Conservation (phyloP, 2,888 invertebrate species). For the Alloplasta piceator region DNA sequence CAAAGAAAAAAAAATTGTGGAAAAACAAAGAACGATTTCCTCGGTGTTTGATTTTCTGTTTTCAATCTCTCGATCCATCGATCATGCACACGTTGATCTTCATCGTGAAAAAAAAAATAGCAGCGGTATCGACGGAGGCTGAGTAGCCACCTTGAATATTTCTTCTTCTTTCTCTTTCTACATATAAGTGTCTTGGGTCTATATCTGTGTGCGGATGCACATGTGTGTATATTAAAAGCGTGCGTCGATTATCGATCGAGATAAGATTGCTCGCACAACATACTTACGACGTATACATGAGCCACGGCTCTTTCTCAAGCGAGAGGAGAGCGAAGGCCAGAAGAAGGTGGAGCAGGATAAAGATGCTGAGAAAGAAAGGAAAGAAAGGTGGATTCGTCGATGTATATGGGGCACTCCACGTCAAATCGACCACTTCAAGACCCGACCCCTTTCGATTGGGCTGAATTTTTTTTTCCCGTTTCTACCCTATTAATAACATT, state of each 20-base stretch:
- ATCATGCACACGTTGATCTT: constrained; percentile 50
- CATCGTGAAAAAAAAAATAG: constrained; percentile 33
- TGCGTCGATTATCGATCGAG: constrained; percentile 55
- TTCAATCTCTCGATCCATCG: constrained; percentile 52
- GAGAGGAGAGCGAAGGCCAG: neutral
- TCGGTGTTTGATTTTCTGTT: constrained; percentile 43
- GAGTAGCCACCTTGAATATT: constrained; percentile 43
- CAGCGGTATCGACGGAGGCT: constrained; percentile 27
- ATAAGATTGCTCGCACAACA: constrained; percentile 60
- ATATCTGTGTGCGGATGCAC: constrained; percentile 18
- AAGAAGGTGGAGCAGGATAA: constrained; percentile 29
- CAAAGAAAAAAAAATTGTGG: constrained; percentile 7
- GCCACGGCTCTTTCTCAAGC: constrained; percentile 43
- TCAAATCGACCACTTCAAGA: too few species aligned
- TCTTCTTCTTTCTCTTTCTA: constrained; percentile 23
- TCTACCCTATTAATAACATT: too few species aligned
- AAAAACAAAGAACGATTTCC: constrained; percentile 5
- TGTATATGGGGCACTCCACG: too few species aligned
- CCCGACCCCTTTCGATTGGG: too few species aligned
- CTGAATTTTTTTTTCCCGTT: too few species aligned
- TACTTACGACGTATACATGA: constrained; percentile 54
- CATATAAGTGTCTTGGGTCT: neutral
- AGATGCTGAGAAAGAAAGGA: constrained; percentile 48
- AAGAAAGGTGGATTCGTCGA: constrained; percentile 26
- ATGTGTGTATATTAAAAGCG: constrained; percentile 34